These are phyloP conservation scores for Acanthosepion esculentum DNA, from an alignment of 2,888 invertebrate species.

Conservation along the genomic window DNA sequence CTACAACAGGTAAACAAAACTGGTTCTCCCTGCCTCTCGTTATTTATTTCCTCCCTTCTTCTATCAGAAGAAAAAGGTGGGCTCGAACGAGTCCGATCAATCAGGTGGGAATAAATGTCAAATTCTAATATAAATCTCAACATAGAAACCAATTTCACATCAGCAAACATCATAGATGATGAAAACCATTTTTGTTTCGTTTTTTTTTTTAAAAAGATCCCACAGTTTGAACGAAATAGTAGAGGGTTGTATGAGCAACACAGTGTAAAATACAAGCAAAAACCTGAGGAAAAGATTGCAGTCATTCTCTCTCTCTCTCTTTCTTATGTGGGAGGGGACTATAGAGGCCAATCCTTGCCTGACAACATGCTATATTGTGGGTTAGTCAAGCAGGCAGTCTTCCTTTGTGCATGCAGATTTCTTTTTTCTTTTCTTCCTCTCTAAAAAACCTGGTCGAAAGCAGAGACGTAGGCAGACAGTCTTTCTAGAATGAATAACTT, in stretches of 20 bases:
- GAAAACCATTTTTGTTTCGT: not conserved
- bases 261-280: not conserved
- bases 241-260: not conserved
- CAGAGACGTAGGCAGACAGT: not conserved
- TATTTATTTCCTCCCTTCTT: too few species aligned
- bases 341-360: constrained; percentile 8
- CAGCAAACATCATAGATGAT: too few species aligned
- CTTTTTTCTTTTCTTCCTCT: not conserved
- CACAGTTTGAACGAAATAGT: not conserved
- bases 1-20: not conserved
- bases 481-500: not conserved
- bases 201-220: not conserved
- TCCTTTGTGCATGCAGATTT: not conserved
- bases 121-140: too few species aligned
- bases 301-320: not conserved
- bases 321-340: not conserved
- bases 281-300: not conserved
- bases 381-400: not conserved
- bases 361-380: not conserved
- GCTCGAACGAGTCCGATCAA: too few species aligned
- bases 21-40: not conserved
- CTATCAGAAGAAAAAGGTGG: too few species aligned
- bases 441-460: not conserved
- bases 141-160: too few species aligned
- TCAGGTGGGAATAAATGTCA: too few species aligned